Conservation (phyloP, 2,888 invertebrate species). For the Augiades crinisus region DNA sequence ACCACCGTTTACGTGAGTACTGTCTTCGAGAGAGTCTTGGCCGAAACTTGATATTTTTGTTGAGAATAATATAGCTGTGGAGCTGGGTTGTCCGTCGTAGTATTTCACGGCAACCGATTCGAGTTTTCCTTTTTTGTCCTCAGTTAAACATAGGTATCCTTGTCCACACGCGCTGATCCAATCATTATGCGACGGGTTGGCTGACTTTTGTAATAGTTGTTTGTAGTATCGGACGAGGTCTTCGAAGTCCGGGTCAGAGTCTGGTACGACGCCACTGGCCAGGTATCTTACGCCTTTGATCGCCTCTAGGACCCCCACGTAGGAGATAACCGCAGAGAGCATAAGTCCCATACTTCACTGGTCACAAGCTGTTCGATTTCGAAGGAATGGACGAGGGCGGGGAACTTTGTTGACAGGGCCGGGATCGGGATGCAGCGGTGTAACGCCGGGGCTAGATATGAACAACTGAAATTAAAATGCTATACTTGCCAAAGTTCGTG, state of each 20-base stretch:
- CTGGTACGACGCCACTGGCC: constrained; percentile 66
- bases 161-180: constrained; percentile 67
- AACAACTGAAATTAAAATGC: constrained; percentile 80
- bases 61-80: constrained; percentile 72
- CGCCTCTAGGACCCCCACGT: constrained; percentile 88
- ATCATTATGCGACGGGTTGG: constrained; percentile 50
- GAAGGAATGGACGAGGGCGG: constrained; percentile 37
- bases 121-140: constrained; percentile 62
- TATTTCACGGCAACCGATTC: constrained; percentile 67
- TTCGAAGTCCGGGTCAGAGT: constrained; percentile 60
- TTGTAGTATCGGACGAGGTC: constrained; percentile 67
- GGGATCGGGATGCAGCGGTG: constrained; percentile 69
- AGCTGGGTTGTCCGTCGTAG: constrained; percentile 62
- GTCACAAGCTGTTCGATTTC: constrained; percentile 29
- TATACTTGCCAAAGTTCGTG: constrained; percentile 76
- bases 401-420: constrained; percentile 47
- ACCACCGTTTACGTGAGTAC: constrained; percentile 60
- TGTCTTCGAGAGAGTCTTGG: constrained; percentile 69
- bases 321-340: constrained; percentile 87
- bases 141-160: constrained; percentile 66
- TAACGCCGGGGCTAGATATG: constrained; percentile 74
- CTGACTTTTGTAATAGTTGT: constrained; percentile 53
- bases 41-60: constrained; percentile 79
- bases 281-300: constrained; percentile 80
- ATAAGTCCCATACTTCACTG: constrained; percentile 84